Evolutionary conservation across 1,140 invertebrate genomes (phyloP).

Genomic region (Microplitis mediator): DNA sequence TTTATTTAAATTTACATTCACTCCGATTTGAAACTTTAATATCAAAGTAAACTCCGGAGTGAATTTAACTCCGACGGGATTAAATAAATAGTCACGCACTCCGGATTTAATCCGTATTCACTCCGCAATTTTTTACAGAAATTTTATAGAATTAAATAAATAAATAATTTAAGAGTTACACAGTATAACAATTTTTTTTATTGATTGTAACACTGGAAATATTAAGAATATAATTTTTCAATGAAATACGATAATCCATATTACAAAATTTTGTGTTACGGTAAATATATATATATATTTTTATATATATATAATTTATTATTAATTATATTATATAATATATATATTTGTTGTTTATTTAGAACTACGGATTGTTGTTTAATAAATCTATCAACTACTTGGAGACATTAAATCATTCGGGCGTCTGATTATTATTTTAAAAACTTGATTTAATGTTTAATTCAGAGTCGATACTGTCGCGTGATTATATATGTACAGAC

Average conservation of each 20-base stretch:
- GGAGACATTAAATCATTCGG: not conserved
- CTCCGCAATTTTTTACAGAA: too few species aligned
- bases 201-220: constrained; percentile 60
- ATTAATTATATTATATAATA: constrained; percentile 31
- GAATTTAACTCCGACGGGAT: too few species aligned
- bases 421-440: not conserved
- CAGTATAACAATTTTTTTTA: constrained; percentile 59
- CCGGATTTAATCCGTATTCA: too few species aligned
- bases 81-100: too few species aligned
- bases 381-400: constrained; percentile 27
- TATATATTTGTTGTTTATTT: constrained; percentile 28
- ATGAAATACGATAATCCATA: constrained; percentile 55
- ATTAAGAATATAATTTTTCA: constrained; percentile 61
- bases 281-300: constrained; percentile 43
- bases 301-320: constrained; percentile 13
- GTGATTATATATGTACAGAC: constrained; percentile 29
- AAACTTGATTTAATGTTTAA: not conserved
- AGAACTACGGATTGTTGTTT: constrained; percentile 25
- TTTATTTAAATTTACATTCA: too few species aligned
- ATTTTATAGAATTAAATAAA: not conserved
- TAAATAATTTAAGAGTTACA: constrained; percentile 33
- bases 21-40: too few species aligned
- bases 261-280: constrained; percentile 57
- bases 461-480: not conserved
- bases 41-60: too few species aligned